These are phyloP conservation scores for Willowsia nigromaculata DNA, from an alignment of 2,888 invertebrate genomes.

Conservation along the genomic window DNA sequence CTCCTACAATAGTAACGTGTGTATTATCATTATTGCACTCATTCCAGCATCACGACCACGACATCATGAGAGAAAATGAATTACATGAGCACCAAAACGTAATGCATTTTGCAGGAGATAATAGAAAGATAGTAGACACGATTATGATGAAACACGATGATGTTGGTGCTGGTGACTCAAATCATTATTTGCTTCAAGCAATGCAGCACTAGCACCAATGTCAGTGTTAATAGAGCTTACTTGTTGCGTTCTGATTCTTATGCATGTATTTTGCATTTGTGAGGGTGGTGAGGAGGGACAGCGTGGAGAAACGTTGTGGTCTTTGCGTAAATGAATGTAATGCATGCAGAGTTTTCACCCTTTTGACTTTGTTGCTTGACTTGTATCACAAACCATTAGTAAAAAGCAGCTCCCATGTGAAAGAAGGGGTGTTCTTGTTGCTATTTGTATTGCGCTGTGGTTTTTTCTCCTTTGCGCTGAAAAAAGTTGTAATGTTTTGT, in stretches of 20 bases:
- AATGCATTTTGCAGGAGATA: neutral
- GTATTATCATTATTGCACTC: constrained; percentile 12
- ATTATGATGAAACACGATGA: neutral
- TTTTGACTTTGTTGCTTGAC: neutral
- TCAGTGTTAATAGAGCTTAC: neutral
- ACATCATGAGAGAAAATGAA: constrained; percentile 33
- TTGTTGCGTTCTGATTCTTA: neutral
- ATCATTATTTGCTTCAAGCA: neutral
- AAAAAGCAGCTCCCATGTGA: neutral
- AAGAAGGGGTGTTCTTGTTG: neutral
- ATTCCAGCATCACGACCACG: constrained; percentile 48
- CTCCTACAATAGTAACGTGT: neutral
- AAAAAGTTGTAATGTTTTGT: neutral
- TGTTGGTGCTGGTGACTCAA: neutral
- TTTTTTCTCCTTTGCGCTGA: neutral
- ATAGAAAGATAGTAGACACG: neutral
- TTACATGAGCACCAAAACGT: constrained; percentile 11
- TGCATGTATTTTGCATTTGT: neutral
- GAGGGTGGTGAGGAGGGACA: neutral
- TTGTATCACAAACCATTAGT: neutral
- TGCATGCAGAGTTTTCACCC: neutral
- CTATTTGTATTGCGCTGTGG: constrained; percentile 2
- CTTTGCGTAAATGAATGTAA: neutral
- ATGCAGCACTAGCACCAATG: neutral
- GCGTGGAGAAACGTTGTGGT: neutral